Evolutionary conservation across 2,888 invertebrate species (phyloP).

Genomic region (Leptinotarsa rubiginosa): DNA sequence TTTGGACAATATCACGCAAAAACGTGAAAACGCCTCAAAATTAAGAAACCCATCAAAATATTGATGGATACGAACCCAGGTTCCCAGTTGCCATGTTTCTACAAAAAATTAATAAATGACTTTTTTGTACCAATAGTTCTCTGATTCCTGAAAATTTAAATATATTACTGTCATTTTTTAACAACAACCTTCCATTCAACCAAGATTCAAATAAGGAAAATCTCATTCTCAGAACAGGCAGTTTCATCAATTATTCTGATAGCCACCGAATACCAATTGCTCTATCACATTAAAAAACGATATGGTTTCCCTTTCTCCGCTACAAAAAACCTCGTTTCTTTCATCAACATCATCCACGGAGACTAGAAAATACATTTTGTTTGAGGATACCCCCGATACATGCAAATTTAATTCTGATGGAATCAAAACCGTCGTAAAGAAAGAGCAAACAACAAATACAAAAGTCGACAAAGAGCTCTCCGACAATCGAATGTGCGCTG

Average conservation of each 20-base stretch:
- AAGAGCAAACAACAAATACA: conserved; percentile 59
- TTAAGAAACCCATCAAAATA: too few species aligned
- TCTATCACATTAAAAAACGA: neutral
- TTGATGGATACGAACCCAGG: too few species aligned
- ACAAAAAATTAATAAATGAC: too few species aligned
- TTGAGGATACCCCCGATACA: conserved; percentile 53
- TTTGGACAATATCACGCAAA: too few species aligned
- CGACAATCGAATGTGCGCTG: conserved; percentile 57
- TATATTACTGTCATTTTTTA: too few species aligned
- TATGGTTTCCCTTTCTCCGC: conserved; percentile 7
- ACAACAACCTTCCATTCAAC: neutral
- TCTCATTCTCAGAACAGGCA: neutral
- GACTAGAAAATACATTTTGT: conserved; percentile 42
- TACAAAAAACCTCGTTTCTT: conserved; percentile 33
- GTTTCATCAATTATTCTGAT: neutral
- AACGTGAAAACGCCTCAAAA: too few species aligned
- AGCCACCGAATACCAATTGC: conserved; percentile 2
- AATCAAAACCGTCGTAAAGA: conserved; percentile 60
- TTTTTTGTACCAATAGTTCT: too few species aligned
- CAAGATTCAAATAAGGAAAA: neutral
- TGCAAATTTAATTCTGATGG: conserved; percentile 62
- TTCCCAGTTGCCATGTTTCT: too few species aligned
- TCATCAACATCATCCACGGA: conserved; percentile 42
- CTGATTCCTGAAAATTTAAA: too few species aligned
- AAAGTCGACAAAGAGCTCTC: conserved; percentile 57